Conservation (phyloP, 2,797 vertebrate genomes). For the Oophaga sylvatica region DNA sequence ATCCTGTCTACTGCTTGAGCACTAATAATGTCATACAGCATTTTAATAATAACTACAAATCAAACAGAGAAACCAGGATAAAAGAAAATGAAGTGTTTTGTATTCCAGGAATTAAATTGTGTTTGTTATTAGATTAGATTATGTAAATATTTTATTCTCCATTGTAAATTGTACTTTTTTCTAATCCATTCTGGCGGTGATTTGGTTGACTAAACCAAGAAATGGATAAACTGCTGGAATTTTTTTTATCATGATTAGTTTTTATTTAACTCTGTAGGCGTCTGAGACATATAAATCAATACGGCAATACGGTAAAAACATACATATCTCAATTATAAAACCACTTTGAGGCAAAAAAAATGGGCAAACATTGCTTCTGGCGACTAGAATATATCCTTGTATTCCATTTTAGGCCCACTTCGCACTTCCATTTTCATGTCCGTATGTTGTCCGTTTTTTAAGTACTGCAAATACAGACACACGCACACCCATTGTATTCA, state of each 20-base stretch:
- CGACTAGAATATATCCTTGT: no score
- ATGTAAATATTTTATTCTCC: slow-evolving; percentile 69
- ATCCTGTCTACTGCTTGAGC: slow-evolving; percentile 63
- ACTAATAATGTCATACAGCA: slow-evolving; percentile 62
- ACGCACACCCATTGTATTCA: no score
- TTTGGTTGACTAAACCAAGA: not conserved
- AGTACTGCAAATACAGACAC: no score
- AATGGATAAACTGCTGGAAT: slow-evolving; percentile 11
- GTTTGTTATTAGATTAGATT: slow-evolving; percentile 66
- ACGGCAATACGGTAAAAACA: no score
- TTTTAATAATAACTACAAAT: slow-evolving; percentile 64
- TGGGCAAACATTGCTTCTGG: no score
- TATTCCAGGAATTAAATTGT: slow-evolving; percentile 61
- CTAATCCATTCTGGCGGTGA: slow-evolving; percentile 25
- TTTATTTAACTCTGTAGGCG: not conserved
- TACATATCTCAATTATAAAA: no score
- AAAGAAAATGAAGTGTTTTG: slow-evolving; percentile 65
- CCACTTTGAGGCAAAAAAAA: no score
- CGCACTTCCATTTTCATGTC: no score
- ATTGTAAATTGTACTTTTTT: slow-evolving; percentile 67
- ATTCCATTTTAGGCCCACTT: no score
- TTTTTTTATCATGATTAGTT: not conserved
- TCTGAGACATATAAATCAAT: no score
- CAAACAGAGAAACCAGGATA: slow-evolving; percentile 54
- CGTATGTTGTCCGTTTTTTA: no score